Evolutionary conservation across 2,797 vertebrate species (phyloP), one percentile per base, ranked within the genome.

Genomic region (Myotis planiceps): DNA sequence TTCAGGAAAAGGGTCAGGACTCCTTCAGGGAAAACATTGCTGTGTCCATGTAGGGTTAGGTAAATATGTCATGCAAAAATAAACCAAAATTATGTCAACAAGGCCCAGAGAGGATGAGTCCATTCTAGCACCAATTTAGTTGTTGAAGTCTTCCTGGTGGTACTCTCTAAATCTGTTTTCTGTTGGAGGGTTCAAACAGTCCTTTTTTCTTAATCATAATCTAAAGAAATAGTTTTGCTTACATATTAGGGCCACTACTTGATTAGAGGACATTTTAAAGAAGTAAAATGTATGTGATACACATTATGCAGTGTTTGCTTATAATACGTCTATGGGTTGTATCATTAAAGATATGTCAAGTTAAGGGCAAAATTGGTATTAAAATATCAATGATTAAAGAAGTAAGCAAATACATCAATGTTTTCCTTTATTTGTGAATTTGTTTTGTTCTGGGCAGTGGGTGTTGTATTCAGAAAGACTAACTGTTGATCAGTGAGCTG

Each of bases 11-110:
- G 19, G 51, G 19, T 97, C 23, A 8, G 15, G 55, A 29, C 25
- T 60, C 88, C 51, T 89, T 80, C 78, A 94, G 92, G 88, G 72
- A 69, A 98, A 94, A 60, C 88, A 93, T 19, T 83, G 49, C 45
- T 25, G 0, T 15, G 72, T 79, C 45, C 88, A 76, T 83, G 27
- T 90, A 83, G 29, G 74, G 90, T 80, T 80, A 39, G 83, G 32
- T 79, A 94, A 96, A 32, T 79, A 93, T 29, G 42, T 2, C 0
- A 0, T 75, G 65, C 32, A 55, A 94, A 96, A 94, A 90, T 94
- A 91, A 97, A 89, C 74, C 78, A 75, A 29, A 72, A 79, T 82
- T 45, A 82, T 81, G 19, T 76, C 55, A 93, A 65, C n/a, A 63
- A 94, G 92, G 39, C 27, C 5, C 16, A 3, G 82, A 18, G 74